Conservation (phyloP, 2,888 invertebrate species). For the Andrena bicolor region DNA sequence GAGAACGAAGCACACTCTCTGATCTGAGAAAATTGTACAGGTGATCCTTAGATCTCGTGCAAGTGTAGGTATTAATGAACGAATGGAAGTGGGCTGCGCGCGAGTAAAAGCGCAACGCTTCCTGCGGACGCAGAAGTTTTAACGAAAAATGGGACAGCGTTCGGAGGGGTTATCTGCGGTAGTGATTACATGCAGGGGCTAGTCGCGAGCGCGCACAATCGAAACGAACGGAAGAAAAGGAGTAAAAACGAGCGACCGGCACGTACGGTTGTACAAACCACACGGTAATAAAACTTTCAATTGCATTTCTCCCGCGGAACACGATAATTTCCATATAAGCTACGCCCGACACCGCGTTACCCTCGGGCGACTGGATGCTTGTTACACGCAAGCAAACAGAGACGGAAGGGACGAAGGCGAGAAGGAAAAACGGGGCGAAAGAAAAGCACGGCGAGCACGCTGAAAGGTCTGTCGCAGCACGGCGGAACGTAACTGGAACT, state of each 20-base stretch:
- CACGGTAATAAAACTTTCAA: conserved; percentile 70
- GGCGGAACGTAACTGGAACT: conserved; percentile 51
- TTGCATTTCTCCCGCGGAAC: conserved; percentile 33
- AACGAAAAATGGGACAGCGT: conserved; percentile 16
- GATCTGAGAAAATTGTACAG: too few species aligned
- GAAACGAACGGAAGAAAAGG: background rate
- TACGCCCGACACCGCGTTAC: conserved; percentile 5
- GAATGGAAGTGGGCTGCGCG: background rate
- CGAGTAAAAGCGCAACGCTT: conserved; percentile 13
- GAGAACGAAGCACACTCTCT: too few species aligned
- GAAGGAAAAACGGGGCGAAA: background rate
- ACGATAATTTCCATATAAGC: conserved; percentile 60
- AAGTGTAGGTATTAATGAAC: background rate
- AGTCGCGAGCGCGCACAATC: too few species aligned
- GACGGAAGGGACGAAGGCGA: background rate
- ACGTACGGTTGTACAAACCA: conserved; percentile 28
- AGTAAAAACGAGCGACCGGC: background rate
- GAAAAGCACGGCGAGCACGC: background rate
- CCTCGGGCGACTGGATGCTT: conserved; percentile 31
- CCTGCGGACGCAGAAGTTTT: background rate
- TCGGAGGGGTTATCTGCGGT: conserved; percentile 8
- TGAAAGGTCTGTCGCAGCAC: conserved; percentile 31
- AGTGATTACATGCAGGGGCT: conserved; percentile 19
- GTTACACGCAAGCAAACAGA: conserved; percentile 45
- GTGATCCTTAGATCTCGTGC: too few species aligned